Conservation (phyloP, 2,113 vertebrate genomes). For the Neolamprologus brichardi region DNA sequence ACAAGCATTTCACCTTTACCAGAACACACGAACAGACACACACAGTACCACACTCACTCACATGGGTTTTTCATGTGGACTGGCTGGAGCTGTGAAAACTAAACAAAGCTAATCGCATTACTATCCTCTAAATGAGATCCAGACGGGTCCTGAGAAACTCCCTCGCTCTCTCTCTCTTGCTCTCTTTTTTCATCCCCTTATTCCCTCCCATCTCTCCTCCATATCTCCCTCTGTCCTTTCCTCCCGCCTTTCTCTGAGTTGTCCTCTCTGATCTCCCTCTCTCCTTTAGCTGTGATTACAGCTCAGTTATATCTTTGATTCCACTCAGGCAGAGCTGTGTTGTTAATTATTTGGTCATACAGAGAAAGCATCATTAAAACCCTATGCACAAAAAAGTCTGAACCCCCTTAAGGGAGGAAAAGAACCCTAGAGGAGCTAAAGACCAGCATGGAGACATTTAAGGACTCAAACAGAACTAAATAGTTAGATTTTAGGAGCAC, state of each 20-base stretch:
- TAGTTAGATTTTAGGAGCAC: background rate
- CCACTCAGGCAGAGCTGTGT: constrained; percentile 7
- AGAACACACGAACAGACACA: background rate
- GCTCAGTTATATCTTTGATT: constrained; percentile 20
- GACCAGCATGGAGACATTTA: background rate
- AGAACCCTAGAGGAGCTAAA: background rate
- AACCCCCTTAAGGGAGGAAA: background rate
- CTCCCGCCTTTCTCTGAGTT: background rate
- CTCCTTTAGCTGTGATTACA: constrained; percentile 17
- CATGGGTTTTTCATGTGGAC: constrained; percentile 44
- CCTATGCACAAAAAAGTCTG: background rate
- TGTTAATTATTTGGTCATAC: constrained; percentile 36
- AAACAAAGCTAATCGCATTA: constrained; percentile 79
- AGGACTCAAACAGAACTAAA: background rate
- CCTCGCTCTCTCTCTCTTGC: background rate
- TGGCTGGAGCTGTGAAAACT: constrained; percentile 73
- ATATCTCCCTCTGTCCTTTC: background rate
- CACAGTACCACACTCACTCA: background rate
- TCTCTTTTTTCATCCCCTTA: background rate
- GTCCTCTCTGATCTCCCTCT: background rate
- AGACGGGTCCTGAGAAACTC: constrained; percentile 49
- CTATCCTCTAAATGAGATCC: constrained; percentile 71
- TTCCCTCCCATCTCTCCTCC: background rate
- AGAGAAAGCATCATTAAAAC: constrained; percentile 11
- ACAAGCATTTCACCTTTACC: background rate